Base-by-base conservation (phyloP, 2,113 vertebrate genomes). In the Oplegnathus fasciatus region DNA sequence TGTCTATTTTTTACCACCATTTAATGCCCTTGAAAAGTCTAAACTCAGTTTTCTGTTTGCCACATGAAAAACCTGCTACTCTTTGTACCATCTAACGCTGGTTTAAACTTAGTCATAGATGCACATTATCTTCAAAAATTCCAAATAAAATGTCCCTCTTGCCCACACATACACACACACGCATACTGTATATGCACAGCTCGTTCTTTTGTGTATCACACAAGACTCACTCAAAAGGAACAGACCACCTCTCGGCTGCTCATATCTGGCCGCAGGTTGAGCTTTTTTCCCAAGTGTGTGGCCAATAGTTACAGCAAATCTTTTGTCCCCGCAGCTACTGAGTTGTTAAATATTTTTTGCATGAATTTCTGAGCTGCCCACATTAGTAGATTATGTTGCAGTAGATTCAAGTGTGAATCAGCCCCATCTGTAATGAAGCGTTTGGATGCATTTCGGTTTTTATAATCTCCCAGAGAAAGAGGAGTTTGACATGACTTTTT, bases 241-340 rank as follows among this genome's bases (percentile, higher is more conserved):
- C 55, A 57, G 37, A 52, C 20, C 75, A 66, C 58, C 48, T 79
- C 44, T 75, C 62, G 57, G 85, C 46, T 86, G 58, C 85, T 86
- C 14, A 57, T 75, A 64, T 83, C 37, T 86, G 44, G 61, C 79
- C 9, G 50, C 75, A 83, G 57, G 69, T 74, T 78, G 54, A 86
- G 75, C 17, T 76, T 71, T 83, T 71, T 83, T 86, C 44, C 44
- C 34, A 72, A 68, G 42, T 58, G 32, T 62, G 62, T 44, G 48
- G 30, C 55, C 62, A 77, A 48, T 28, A 44, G 57, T 64, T 65
- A 65, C 62, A 64, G 37, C 26, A 78, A 65, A 65, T 65, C 15
- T 37, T 77, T 57, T 71, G 57, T 70, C 34, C 80, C 44, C 71
- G n/a, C 46, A 76, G 55, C 81, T 55, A 48, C 67, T 46, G 34